Evolutionary conservation across 2,888 invertebrate genomes (phyloP), one percentile per base, ranked within the genome.

Genomic region (Malthinus seriepunctatus): DNA sequence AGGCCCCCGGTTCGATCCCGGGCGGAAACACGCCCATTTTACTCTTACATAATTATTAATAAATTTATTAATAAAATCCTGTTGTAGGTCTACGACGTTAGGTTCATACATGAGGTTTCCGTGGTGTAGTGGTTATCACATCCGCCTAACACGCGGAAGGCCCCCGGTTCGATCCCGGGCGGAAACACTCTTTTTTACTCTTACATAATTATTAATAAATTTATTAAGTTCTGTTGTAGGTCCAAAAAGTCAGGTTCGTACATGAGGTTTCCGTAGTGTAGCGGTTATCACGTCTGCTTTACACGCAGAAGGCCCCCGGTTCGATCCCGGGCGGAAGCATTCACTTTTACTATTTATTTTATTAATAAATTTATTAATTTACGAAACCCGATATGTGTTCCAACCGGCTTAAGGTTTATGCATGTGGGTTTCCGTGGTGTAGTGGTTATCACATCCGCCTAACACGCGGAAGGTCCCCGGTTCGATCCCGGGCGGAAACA

Each of bases 381-480:
- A n/a, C n/a, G n/a, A n/a, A n/a, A n/a, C n/a, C n/a, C n/a, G n/a
- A n/a, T n/a, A n/a, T n/a, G n/a, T n/a, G n/a, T n/a, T n/a, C n/a
- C n/a, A n/a, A n/a, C n/a, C n/a, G n/a, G n/a, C n/a, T n/a, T n/a
- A n/a, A n/a, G n/a, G n/a, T n/a, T n/a, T n/a, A n/a, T n/a, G n/a
- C n/a, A n/a, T n/a, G n/a, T n/a, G n/a, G 2, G 88, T 88, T 89
- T 89, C 87, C 88, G 89, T 89, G 89, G 89, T 89, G 89, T 89
- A 90, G 89, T 88, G 90, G 90, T 90, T 90, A 90, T 90, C 89
- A 90, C 90, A 88, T 89, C 89, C 89, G 90, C 90, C 89, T 90
- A 89, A 90, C 90, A 90, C 89, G 89, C 89, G 89, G 89, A 89
- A 90, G 89, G 89, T 85, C 89, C 89, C 89, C 89, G 88, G 89